Base-by-base conservation (phyloP, 2,888 invertebrate genomes). In the Drosophila nr. perissopoda region DNA sequence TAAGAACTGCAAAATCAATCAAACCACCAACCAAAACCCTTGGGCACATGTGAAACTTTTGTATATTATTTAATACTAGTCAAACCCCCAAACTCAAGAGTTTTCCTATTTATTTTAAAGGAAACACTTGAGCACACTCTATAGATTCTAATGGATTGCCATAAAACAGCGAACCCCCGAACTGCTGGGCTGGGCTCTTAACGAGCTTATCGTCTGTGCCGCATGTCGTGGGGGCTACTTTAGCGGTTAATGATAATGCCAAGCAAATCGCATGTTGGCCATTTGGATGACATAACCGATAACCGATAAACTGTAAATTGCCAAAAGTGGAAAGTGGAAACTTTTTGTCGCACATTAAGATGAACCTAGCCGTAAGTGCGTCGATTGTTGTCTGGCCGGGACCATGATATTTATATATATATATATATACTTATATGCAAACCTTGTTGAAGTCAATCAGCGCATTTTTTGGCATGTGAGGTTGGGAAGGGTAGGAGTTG, bases 271-370 rank as follows among this genome's bases (percentile, higher is more conserved):
- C 88, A 82, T 58, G 70, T 59, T 70, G 80, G 58, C 86, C 88
- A 89, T 84, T 84, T 88, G 87, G 84, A 89, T 89, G 88, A 88
- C 90, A 85, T 85, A 84, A 85, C 76, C 90, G 84, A 84, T 85
- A 89, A 89, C 74, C 90, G 90, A 89, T 85, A 89, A 85, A 88
- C 85, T 88, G 84, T 74, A 82, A 89, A 89, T 89, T 88, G 90
- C 85, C 79, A 66, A 36, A 36, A 60, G 52, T 59, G 69, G 54
- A 76, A 79, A 82, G 53, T 70, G 81, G 54, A 76, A 82, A 88
- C 59, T 88, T 88, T 86, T 62, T 67, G 71, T 71, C 70, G 80
- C 83, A 84, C 89, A 84, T 89, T 87, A 89, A 85, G 84, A 89
- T 83, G 78, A 74, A 73, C 62, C 70, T 73, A 81, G 69, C 48